Evolutionary conservation across 2,888 invertebrate species (phyloP), one percentile per base, ranked within the genome.

Genomic region (Epinotia bilunana): DNA sequence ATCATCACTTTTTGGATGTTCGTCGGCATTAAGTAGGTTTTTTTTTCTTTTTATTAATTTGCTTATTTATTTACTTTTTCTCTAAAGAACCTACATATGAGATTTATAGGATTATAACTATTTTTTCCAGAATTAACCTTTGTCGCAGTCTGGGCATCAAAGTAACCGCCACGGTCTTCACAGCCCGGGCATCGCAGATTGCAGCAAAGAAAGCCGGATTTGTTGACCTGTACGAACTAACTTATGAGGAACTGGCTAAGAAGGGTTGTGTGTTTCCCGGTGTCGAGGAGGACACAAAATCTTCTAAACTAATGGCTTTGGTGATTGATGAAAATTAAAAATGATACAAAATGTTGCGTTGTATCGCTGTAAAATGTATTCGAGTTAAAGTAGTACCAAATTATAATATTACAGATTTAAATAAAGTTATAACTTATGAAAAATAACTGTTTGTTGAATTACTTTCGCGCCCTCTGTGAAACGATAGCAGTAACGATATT

Each of bases 191-290:
- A 0, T 95, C 95, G 0, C 95, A 95, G 79, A 87, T 89, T 0
- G 88, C 94, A 2, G 95, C 95, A 1, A 89, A 87, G 77, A 94
- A 92, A 77, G 92, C 91, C 0, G 95, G 95, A 1, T 95, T 95
- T 78, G 79, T 86, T 33, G 90, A 89, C 16, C 77, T 95, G 0
- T 88, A 79, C 69, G 90, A 91, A 77, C 87, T 94, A 28, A 84
- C 90, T 0, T 95, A 95, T 73, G 91, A 91, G 63, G 94, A 95
- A 23, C 79, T 95, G 58, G 91, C 90, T 0, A 84, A 86, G 55
- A 86, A 85, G 57, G 93, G 94, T 0, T 94, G 87, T 74, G 79
- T 86, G 1, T 93, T 93, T 69, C 93, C 93, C 0, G 91, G 91
- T 0, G 84, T 94, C 2, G 90, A 91, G 72, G 77, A 87, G 23